Base-by-base conservation (phyloP, 2,113 vertebrate species). In the Trematocara nigrifrons region DNA sequence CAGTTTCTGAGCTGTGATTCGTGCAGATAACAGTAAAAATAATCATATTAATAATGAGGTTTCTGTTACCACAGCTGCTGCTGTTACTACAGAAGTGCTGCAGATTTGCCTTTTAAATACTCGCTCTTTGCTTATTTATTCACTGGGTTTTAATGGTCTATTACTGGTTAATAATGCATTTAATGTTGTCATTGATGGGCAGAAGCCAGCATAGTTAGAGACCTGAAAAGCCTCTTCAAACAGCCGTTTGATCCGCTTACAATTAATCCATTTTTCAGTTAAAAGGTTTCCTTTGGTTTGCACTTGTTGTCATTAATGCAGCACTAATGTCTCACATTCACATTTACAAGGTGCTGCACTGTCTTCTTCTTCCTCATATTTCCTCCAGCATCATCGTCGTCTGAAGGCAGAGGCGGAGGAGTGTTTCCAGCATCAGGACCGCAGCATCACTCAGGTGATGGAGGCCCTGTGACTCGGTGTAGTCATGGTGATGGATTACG, bases 401-500 rank as follows among this genome's bases (percentile, higher is more conserved):
- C 42, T 13, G 1, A 38, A 51, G 49, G 20, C 59, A 77, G 11
- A 89, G 11, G 52, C 33, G 78, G 82, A 84, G 89, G 80, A 83
- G 40, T 7, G 52, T 82, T 80, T n/a, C 15, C 38, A 26, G 81
- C 81, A 38, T 84, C 85, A 89, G 85, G 80, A 85, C 42, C 74
- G 38, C 85, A 16, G 84, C 87, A 7, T 86, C 86, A 35, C 51
- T 33, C 33, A 71, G 86, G 81, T 89, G 86, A 93, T 92, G 93
- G 84, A 77, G 81, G 13, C 45, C 51, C 76, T 69, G 45, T 91
- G 91, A 92, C 84, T 47, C 57, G 1, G 52, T 49, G 59, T 57
- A 5, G 71, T 31, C 81, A 53, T 16, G n/a, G 82, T 12, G 77
- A 94, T 93, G 94, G 93, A 92, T 53, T 52, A 33, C 31, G 26